Base-by-base conservation (phyloP, 1,140 invertebrate genomes). In the Thalassaphorura encarpata region DNA sequence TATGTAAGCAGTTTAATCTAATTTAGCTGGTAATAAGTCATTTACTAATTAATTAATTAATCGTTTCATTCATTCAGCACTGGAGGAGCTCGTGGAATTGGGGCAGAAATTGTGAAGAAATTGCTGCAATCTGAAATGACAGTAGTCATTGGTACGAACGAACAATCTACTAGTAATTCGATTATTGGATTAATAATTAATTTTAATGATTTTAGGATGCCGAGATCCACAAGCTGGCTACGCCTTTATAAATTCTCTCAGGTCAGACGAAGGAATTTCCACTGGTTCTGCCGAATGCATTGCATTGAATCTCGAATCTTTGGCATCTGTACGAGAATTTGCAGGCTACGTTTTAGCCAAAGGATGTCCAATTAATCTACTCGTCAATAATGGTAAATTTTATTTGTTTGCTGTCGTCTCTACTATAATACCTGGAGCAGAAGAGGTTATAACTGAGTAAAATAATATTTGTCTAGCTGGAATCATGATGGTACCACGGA, bases 61-160 rank as follows among this genome's bases (percentile, higher is more conserved):
- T 19, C 24, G 13, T 21, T 40, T 3, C 6, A 29, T 16, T 28
- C 23, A 28, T 21, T 27, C 21, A 29, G 28, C 39, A 94, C 90
- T 8, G 91, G 91, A 53, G 90, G 89, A 16, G 81, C 84, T 29
- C 74, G 85, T 63, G 91, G 91, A 18, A 92, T 95, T 67, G 91
- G 89, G 13, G 73, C 77, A 16, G 77, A 83, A 70, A 79, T 90
- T n/a, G 82, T 88, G 16, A 82, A 82, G 69, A 82, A 83, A 70
- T 72, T 95, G 19, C 69, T 91, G 23, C 74, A 84, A 67, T 83
- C 83, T 31, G 48, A 50, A 3, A 40, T 57, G 18, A 48, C 51
- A 24, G 55, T 57, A n/a, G 29, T 57, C 11, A 33, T 57, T 19
- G 55, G 55, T 57, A 57, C 21, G n/a, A 36, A 36, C 11, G 33